Base-by-base conservation (phyloP, 2,888 invertebrate species). In the Apamea sordens region DNA sequence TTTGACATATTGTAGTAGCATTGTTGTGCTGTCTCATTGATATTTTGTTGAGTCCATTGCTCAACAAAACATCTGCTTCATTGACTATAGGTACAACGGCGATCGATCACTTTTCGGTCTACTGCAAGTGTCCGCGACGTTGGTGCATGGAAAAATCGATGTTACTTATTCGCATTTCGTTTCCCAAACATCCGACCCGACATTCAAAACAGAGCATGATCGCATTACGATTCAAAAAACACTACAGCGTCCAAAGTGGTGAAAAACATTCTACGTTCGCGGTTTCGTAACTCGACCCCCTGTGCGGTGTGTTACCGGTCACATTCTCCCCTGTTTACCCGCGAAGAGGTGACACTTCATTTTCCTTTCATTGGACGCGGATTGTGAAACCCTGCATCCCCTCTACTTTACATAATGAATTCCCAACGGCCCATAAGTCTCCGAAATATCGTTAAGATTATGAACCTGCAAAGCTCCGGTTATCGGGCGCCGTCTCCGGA, bases 331-430 rank as follows among this genome's bases (percentile, higher is more conserved):
- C 78, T 92, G 91, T 93, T 92, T 92, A 89, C 89, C 81, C 86
- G 82, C 88, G 73, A 82, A 85, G 85, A 91, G 92, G 93, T 92
- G 93, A 93, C 93, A 93, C 94, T 94, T 93, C 92, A 93, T 94
- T 95, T 93, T 93, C 93, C 87, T 92, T 94, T 92, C 92, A 92
- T 84, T 73, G 78, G 72, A 82, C 87, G 44, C 69, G 69, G 65
- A 73, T 82, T 72, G 71, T 84, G 80, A 63, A 69, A 78, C 76
- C 53, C 73, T 78, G 77, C 84, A 89, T 86, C 91, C 90, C 91
- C 92, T 92, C 91, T 90, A 92, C 92, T 93, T 94, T 93, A 92
- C 94, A 93, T 95, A 94, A 94, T 94, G 93, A 92, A 93, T 92
- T 92, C 89, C 88, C 89, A 77, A 82, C 82, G 89, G 86, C 84